Evolutionary conservation across 1,140 invertebrate genomes (phyloP), one percentile per base, ranked within the genome.

Genomic region (Stenopsyche tienmushanensis): DNA sequence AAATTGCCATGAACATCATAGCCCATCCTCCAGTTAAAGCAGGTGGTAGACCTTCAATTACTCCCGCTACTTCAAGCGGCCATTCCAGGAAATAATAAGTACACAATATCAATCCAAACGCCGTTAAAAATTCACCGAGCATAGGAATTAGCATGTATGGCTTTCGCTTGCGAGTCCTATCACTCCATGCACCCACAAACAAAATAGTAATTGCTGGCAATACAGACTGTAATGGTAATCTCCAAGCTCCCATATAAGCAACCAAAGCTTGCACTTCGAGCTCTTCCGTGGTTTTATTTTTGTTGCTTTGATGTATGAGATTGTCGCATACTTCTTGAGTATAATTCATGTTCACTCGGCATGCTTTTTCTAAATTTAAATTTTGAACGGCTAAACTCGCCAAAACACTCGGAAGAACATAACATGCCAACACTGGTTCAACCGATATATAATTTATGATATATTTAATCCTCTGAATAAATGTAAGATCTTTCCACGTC

Each of bases 1-100:
- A 95, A 23, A 91, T 86, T 9, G 90, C 90, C 88, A 94, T 93
- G 66, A 94, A 87, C 85, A 94, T 90, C 13, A 90, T 91, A 70
- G 93, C 90, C 85, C 89, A 92, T 1, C 92, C 92, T 1, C 91
- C 91, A 5, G 90, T 88, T 0, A 95, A 71, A 0, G 89, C 87
- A 0, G 90, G 90, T 74, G 90, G 90, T 39, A 92, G 80, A 1
- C 87, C 87, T 73, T 89, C 87, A 10, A 86, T 80, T 0, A 88
- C 74, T 0, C 85, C 86, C 13, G 84, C 83, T 0, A 82, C 84
- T 73, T 90, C 87, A 83, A 90, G 87, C 0, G 88, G 86, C 17
- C 86, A 70, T 67, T 85, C 81, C 69, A 86, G 76, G 70, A 86
- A 89, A 72, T 83, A 86, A 66, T 84, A 86, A 1, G 86, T 85